These are phyloP conservation scores for Eupithecia tripunctaria DNA, from an alignment of 2,888 invertebrate genomes.

Conservation along the genomic window DNA sequence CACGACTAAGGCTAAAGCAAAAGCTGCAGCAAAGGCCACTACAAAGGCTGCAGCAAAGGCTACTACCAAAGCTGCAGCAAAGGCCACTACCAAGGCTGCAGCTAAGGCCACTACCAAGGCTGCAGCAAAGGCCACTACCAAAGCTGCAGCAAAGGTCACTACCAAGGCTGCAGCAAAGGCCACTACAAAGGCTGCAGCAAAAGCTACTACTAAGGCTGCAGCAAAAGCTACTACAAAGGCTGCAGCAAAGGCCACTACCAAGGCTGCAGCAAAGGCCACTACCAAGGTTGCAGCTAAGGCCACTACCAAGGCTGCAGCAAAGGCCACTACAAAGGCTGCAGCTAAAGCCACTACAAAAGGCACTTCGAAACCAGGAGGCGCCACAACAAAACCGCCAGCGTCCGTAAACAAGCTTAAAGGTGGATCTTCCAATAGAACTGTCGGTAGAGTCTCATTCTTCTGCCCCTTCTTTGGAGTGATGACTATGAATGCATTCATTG, in stretches of 20 bases:
- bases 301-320: neutral
- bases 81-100: neutral
- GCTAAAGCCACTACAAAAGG: neutral
- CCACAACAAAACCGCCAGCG: neutral
- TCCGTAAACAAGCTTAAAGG: neutral
- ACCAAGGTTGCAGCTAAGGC: neutral
- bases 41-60: neutral
- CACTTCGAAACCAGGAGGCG: neutral
- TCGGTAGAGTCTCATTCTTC: constrained; percentile 59
- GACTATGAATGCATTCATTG: constrained; percentile 57
- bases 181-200: neutral
- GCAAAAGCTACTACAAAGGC: neutral
- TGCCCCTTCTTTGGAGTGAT: constrained; percentile 72
- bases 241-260: neutral
- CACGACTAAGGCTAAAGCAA: neutral
- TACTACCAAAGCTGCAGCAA: neutral
- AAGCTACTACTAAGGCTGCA: neutral
- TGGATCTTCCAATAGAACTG: neutral
- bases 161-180: neutral
- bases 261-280: neutral
- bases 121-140: neutral
- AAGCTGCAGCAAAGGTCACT: neutral
- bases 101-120: neutral
- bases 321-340: neutral
- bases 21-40: neutral